These are phyloP conservation scores for Dysdera silvatica DNA, from an alignment of 1,140 invertebrate species.

Conservation along the genomic window DNA sequence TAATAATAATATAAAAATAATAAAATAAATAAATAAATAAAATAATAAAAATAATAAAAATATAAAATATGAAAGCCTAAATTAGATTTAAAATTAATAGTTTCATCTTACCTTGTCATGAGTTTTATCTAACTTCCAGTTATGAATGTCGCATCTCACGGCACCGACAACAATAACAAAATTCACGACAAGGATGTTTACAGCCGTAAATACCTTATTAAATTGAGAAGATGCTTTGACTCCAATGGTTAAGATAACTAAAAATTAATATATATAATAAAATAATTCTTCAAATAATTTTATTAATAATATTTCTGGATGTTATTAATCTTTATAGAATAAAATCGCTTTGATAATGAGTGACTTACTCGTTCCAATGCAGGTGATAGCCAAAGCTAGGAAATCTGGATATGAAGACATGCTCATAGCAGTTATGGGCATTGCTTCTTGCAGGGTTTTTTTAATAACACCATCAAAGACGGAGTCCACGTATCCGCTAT, in stretches of 20 bases:
- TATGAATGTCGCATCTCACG: slow-evolving; percentile 59
- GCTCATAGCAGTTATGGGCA: slow-evolving; percentile 63
- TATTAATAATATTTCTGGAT: not conserved
- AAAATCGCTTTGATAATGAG: too few species aligned
- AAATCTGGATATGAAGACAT: slow-evolving; percentile 70
- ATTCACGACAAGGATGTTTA: slow-evolving; percentile 76
- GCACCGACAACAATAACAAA: slow-evolving; percentile 73
- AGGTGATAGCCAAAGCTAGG: slow-evolving; percentile 58
- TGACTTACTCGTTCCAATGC: slow-evolving; percentile 29
- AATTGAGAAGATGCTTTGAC: slow-evolving; percentile 80
- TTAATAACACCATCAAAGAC: slow-evolving; percentile 65
- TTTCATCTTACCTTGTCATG: too few species aligned
- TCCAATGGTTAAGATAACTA: slow-evolving; percentile 65
- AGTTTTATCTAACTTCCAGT: slow-evolving; percentile 56
- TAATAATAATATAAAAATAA: too few species aligned
- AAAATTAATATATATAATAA: slow-evolving; percentile 12
- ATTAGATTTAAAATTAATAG: too few species aligned
- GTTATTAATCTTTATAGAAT: too few species aligned
- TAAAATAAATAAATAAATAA: too few species aligned
- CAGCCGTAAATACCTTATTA: slow-evolving; percentile 80
- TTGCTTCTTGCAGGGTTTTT: slow-evolving; percentile 53
- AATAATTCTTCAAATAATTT: too few species aligned
- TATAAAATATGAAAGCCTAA: too few species aligned
- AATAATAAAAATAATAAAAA: too few species aligned
- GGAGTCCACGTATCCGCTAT: slow-evolving; percentile 80